Evolutionary conservation across 2,797 vertebrate species (phyloP), one percentile per base, ranked within the genome.

Genomic region (Salarias fasciatus): DNA sequence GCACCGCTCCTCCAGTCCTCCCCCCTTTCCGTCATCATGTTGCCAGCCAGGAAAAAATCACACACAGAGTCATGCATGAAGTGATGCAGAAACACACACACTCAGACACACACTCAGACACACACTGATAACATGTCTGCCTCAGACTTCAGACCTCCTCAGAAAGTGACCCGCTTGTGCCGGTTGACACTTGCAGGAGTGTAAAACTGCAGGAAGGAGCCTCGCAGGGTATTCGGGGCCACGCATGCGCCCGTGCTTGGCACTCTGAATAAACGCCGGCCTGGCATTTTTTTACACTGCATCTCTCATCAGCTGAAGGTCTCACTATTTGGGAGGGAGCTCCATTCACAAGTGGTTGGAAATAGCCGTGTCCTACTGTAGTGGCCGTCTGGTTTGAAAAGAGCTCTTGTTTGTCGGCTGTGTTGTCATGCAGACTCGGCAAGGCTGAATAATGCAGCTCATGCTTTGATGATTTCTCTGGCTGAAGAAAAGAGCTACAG

Each of bases 361-460:
- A 84, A 82, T 82, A 69, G 73, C 81, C 28, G 61, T 69, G 83
- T 72, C 74, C 75, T 63, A 72, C 82, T 82, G 79, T 85, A 84
- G 84, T 76, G 83, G 64, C 85, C 72, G 80, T 75, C 79, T 84
- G 80, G 74, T 81, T 80, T 87, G 69, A 88, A 88, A 86, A 80
- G 85, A 64, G 68, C 86, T 79, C 75, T 79, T 87, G 86, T 85
- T 86, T 84, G 88, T 88, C 47, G 59, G 76, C 72, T 53, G 86
- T 84, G 85, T 89, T 89, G 86, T 89, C 82, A 87, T 85, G 86
- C 86, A 87, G 82, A 86, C 83, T 86, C 74, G 53, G 77, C 78
- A 83, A 61, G 80, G 68, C 80, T 86, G 88, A 84, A 89, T 88
- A 87, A 87, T 88, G 76, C 80, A 86, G 82, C 81, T 82, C 79